These are phyloP conservation scores for Drosophila rhopaloa DNA, from an alignment of 1,140 invertebrate species.

Conservation along the genomic window DNA sequence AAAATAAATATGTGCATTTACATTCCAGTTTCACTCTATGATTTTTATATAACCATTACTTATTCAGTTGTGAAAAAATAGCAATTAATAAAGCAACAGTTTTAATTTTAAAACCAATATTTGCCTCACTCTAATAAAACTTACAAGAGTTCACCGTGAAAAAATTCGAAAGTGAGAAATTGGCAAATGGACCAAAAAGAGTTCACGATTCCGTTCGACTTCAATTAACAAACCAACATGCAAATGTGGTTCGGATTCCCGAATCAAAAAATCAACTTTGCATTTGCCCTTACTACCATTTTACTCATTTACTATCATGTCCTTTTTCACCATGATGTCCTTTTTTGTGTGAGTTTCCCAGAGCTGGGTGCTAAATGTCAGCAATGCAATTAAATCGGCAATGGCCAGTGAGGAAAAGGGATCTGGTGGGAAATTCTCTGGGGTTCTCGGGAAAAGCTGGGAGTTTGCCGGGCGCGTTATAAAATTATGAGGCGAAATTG, in stretches of 20 bases:
- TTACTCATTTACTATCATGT: constrained; percentile 9
- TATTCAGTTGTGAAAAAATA: too few species aligned
- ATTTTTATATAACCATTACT: too few species aligned
- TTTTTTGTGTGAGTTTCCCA: constrained; percentile 26
- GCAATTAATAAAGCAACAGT: too few species aligned
- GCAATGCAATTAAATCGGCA: constrained; percentile 80
- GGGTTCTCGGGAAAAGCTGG: neutral
- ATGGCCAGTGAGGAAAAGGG: constrained; percentile 46
- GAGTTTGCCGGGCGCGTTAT: constrained; percentile 53
- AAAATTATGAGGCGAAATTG: constrained; percentile 79
- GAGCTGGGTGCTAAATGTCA: constrained; percentile 74
- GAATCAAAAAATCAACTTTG: constrained; percentile 15
- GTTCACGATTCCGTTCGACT: neutral
- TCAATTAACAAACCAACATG: constrained; percentile 33
- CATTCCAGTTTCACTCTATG: too few species aligned
- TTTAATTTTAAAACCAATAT: too few species aligned
- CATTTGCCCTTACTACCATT: constrained; percentile 1
- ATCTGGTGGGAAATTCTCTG: neutral
- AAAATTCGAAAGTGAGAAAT: neutral
- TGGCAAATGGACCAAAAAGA: constrained; percentile 9
- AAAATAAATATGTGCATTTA: too few species aligned
- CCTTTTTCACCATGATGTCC: constrained; percentile 1
- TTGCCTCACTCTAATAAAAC: neutral
- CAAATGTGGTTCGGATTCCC: constrained; percentile 14
- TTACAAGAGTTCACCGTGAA: neutral